These are phyloP conservation scores for Sarcophaga carnaria DNA, from an alignment of 2,888 invertebrate genomes.

Conservation along the genomic window DNA sequence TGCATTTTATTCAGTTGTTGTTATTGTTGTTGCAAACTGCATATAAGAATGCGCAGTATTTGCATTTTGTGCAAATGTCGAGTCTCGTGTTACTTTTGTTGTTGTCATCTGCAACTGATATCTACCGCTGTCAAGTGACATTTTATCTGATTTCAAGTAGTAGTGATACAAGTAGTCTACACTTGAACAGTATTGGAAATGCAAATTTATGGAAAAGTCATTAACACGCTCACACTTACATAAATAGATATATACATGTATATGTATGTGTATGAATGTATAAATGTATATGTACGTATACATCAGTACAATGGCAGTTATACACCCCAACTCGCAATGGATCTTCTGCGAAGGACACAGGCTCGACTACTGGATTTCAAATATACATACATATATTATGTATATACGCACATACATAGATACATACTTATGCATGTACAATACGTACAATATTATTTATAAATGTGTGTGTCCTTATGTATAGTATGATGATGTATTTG, in stretches of 20 bases:
- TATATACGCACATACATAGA: neutral
- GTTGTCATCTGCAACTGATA: constrained; percentile 65
- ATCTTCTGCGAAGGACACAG: constrained; percentile 18
- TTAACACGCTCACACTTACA: constrained; percentile 45
- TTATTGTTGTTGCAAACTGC: constrained; percentile 15
- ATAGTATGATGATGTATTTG: neutral
- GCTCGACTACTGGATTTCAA: neutral
- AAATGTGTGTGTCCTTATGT: neutral
- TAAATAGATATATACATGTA: neutral
- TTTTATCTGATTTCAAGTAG: constrained; percentile 66
- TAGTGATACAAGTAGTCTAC: constrained; percentile 60
- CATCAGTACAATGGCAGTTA: neutral
- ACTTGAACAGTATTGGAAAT: constrained; percentile 63
- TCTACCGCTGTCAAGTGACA: constrained; percentile 66
- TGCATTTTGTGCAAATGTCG: constrained; percentile 65
- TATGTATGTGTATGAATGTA: neutral
- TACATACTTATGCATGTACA: neutral
- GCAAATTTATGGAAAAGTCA: constrained; percentile 67
- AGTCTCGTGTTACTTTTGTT: constrained; percentile 52
- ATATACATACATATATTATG: neutral
- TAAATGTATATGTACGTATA: neutral
- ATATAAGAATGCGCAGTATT: constrained; percentile 36
- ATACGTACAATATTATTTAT: neutral
- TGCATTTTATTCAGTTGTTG: neutral
- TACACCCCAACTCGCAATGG: constrained; percentile 3